Evolutionary conservation across 2,113 vertebrate genomes (phyloP).

Genomic region (Bos javanicus): DNA sequence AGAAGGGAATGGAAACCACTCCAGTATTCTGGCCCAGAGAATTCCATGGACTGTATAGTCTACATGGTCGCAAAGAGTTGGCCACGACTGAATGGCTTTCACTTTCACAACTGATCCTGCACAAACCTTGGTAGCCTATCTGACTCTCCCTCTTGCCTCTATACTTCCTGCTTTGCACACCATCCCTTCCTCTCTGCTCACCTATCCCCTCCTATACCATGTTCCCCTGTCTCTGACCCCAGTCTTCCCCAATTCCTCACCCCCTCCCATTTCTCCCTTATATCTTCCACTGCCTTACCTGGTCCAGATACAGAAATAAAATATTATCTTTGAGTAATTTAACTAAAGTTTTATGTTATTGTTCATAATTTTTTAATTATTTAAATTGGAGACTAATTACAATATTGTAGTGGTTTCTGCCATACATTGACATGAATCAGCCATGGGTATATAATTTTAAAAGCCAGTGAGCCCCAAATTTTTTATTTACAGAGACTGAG

Average conservation of each 20-base stretch:
- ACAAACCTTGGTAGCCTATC: fast-evolving
- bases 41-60: neutral
- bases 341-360: neutral
- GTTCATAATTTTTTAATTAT: neutral
- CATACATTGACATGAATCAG: neutral
- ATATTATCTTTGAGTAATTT: neutral
- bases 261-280: neutral
- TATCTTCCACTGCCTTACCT: neutral
- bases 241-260: neutral
- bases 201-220: neutral
- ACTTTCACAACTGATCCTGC: neutral
- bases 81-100: neutral
- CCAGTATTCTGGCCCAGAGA: neutral
- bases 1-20: neutral
- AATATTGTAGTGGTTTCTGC: neutral
- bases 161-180: neutral
- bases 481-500: neutral
- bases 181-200: neutral
- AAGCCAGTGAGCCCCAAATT: neutral
- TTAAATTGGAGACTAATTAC: neutral
- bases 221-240: neutral
- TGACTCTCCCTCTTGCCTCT: neutral
- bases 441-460: neutral
- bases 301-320: neutral
- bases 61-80: neutral